Evolutionary conservation across 2,113 vertebrate species (phyloP).

Genomic region (Sinocyclocheilus maitianheensis): DNA sequence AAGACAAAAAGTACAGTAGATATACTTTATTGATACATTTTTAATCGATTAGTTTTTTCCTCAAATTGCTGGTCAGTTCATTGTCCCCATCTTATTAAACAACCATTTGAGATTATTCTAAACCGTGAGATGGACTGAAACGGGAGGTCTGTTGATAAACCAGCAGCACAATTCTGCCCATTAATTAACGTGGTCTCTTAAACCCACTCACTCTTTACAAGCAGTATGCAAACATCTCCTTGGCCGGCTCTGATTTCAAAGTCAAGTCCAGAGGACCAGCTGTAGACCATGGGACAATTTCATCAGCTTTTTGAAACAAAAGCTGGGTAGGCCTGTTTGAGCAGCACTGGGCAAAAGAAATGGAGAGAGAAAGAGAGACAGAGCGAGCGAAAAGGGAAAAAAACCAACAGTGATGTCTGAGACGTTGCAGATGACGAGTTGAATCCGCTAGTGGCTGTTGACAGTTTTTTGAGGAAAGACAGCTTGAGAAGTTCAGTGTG

Average conservation of each 20-base stretch:
- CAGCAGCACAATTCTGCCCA: slow-evolving; percentile 50
- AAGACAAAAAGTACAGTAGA: too few species aligned
- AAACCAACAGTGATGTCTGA: slow-evolving; percentile 72
- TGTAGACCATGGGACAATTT: slow-evolving; percentile 74
- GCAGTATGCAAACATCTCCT: slow-evolving; percentile 71
- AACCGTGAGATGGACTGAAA: slow-evolving; percentile 38
- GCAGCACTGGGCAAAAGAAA: slow-evolving; percentile 58
- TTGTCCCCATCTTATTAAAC: not conserved
- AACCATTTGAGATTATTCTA: not conserved
- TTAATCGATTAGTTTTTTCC: not conserved
- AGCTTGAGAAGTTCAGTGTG: slow-evolving; percentile 69
- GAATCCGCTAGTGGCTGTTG: slow-evolving; percentile 73
- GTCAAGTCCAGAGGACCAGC: slow-evolving; percentile 78
- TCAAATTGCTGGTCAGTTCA: not conserved
- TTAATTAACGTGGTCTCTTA: slow-evolving; percentile 72
- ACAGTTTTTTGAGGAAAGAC: slow-evolving; percentile 77
- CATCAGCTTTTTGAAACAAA: slow-evolving; percentile 82
- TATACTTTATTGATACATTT: not conserved
- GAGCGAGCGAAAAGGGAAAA: slow-evolving; percentile 58
- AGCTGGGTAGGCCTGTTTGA: slow-evolving; percentile 74
- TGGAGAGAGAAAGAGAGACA: slow-evolving; percentile 35
- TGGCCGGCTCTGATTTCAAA: slow-evolving; percentile 85
- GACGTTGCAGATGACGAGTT: slow-evolving; percentile 83
- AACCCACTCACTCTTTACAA: slow-evolving; percentile 71
- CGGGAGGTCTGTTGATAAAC: slow-evolving; percentile 52